Base-by-base conservation (phyloP, 2,888 invertebrate species). In the Malacosoma neustria region DNA sequence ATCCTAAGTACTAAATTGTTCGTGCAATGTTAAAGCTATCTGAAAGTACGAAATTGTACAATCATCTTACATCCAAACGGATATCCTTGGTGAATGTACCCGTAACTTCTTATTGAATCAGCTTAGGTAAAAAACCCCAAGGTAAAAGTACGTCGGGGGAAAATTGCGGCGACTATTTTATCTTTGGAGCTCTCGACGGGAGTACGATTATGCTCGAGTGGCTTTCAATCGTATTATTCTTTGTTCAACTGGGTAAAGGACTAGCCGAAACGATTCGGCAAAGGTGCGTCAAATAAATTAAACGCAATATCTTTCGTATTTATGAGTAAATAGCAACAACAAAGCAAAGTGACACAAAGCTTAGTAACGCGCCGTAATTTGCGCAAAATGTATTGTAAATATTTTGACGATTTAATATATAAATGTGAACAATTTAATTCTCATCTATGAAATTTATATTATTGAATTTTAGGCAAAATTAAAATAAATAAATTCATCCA, bases 161-260 rank as follows among this genome's bases (percentile, higher is more conserved):
- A 71, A 74, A 72, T 72, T 69, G 70, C 65, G 66, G 72, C 62
- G 70, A 73, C 70, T 72, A 69, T 72, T 72, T 70, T 70, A 71
- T 72, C 70, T 67, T 56, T 52, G 57, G 57, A 65, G 70, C 64
- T 67, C 67, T 64, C 65, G 46, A 54, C 60, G 53, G 56, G 52
- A 68, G 67, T 68, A 67, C 72, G 73, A 72, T 74, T 74, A 74
- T 73, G 72, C 72, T 71, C 62, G 65, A 70, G 73, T 74, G 72
- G 67, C 68, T 71, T 73, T 72, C 69, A 73, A 73, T 73, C 72
- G 70, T 72, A 73, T 73, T 74, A 72, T 74, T 73, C 74, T 75
- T 73, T 74, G 73, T 71, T 74, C 72, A 61, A 72, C 67, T 66
- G 72, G 69, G 74, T 76, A 69, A 72, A 71, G 66, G 68, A 71